A percentile compares a stretch with the other conserved stretches of the same genome.
Conservation (phyloP, 2,113 vertebrate genomes). For the Cheilinus undulatus region DNA sequence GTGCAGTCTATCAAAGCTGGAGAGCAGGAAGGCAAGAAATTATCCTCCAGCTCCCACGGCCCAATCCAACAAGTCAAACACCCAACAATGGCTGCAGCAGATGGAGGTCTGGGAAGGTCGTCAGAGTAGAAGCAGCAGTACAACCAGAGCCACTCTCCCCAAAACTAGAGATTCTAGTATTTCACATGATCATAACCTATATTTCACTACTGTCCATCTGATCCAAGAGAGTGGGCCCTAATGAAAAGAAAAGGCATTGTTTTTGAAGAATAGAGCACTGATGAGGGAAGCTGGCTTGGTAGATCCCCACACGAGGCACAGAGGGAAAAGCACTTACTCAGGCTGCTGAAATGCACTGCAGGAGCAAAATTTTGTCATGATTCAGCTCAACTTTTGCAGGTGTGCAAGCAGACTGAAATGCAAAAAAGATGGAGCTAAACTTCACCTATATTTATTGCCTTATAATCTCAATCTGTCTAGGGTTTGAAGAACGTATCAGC, state of each 20-base stretch:
- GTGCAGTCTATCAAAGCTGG: conserved; percentile 69
- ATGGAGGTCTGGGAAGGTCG: conserved; percentile 78
- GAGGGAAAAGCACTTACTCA: conserved; percentile 64
- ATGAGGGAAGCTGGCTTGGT: conserved; percentile 51
- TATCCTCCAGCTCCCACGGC: conserved; percentile 52
- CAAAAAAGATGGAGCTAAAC: conserved; percentile 8
- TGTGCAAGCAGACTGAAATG: conserved; percentile 43
- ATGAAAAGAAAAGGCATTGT: conserved; percentile 62
- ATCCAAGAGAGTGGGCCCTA: conserved; percentile 61
- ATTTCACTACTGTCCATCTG: conserved; percentile 62
- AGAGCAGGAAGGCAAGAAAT: conserved; percentile 30
- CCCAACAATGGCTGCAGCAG: conserved; percentile 72
- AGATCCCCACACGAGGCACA: conserved; percentile 41
- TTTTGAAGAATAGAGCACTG: conserved; percentile 54
- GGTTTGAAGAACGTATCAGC: conserved; percentile 44
- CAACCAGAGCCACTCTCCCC: conserved; percentile 34
- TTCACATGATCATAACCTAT: conserved; percentile 62
- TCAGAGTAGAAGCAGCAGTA: conserved; percentile 53
- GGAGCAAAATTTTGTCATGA: conserved; percentile 44
- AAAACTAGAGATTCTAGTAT: conserved; percentile 64
- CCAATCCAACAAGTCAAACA: conserved; percentile 44
- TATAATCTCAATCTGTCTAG: conserved; percentile 24
- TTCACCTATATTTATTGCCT: conserved; percentile 18
- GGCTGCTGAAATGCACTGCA: conserved; percentile 50
- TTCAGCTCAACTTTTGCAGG: conserved; percentile 60